A percentile compares a stretch with the other conserved stretches of the same genome.
phyloP scores from a whole-genome alignment of 2,113 vertebrate species.

The Lamprologus speciosus region DNA sequence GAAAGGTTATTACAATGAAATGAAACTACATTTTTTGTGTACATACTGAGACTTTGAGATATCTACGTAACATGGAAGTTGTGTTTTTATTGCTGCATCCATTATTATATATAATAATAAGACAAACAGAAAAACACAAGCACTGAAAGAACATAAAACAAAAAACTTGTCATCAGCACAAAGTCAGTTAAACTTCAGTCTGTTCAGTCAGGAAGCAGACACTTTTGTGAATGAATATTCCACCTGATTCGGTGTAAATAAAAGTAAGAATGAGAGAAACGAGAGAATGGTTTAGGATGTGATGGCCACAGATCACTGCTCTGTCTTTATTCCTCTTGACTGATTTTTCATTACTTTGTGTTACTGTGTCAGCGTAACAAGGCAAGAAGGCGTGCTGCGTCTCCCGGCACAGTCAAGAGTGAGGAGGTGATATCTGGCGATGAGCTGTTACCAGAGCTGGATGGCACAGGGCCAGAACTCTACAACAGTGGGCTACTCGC shows the following conservation, averaged over 20 bases:
- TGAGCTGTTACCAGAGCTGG: neutral
- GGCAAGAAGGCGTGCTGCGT: accelerated
- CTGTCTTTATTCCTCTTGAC: neutral
- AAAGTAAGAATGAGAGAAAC: neutral
- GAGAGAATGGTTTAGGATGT: neutral
- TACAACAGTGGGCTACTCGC: neutral
- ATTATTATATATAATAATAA: neutral
- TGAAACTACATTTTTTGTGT: neutral
- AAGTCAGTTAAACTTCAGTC: neutral
- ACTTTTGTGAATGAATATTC: neutral
- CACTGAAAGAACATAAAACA: neutral
- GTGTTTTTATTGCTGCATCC: neutral
- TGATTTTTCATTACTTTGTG: neutral
- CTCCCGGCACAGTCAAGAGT: accelerated
- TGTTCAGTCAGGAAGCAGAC: neutral
- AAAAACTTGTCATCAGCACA: accelerated
- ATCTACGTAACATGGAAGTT: neutral
- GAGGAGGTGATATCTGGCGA: neutral
- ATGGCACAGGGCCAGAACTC: neutral
- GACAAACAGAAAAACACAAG: neutral
- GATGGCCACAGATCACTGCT: neutral
- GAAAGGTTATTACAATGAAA: neutral
- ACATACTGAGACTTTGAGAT: neutral
- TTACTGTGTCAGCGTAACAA: neutral
- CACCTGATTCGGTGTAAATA: neutral